These are phyloP conservation scores for Dasypus novemcinctus DNA, from an alignment of 2,113 vertebrate genomes.

Conservation along the genomic window DNA sequence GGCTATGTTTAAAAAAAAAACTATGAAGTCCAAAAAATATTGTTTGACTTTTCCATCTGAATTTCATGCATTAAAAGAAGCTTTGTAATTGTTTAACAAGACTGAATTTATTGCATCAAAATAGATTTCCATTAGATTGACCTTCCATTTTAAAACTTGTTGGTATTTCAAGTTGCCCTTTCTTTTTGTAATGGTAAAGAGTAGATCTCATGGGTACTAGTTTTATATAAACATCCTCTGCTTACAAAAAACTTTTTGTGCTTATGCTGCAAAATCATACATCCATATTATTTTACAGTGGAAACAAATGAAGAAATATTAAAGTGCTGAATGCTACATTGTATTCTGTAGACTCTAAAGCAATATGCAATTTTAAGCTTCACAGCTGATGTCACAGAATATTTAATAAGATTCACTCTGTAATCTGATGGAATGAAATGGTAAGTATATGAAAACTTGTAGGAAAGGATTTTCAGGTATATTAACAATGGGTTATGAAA, in stretches of 20 bases:
- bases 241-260: constrained; percentile 55
- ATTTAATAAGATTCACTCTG: background rate
- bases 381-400: background rate
- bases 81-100: constrained; percentile 42
- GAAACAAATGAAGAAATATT: background rate
- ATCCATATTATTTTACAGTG: background rate
- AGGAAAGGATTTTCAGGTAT: background rate
- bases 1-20: background rate
- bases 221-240: constrained; percentile 44
- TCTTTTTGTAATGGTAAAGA: constrained; percentile 67
- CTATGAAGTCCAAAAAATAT: background rate
- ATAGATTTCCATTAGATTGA: constrained; percentile 69
- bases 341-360: background rate
- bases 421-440: background rate
- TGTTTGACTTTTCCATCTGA: constrained; percentile 33
- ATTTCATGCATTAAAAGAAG: constrained; percentile 66
- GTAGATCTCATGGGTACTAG: constrained; percentile 2
- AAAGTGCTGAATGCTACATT: background rate
- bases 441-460: background rate
- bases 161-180: constrained; percentile 63
- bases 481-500: background rate
- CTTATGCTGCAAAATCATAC: constrained; percentile 31
- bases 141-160: constrained; percentile 47
- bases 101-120: constrained; percentile 54
- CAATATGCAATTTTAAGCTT: background rate